phyloP scores from a whole-genome alignment of 2,797 vertebrate species.

The Hydrolagus colliei region DNA sequence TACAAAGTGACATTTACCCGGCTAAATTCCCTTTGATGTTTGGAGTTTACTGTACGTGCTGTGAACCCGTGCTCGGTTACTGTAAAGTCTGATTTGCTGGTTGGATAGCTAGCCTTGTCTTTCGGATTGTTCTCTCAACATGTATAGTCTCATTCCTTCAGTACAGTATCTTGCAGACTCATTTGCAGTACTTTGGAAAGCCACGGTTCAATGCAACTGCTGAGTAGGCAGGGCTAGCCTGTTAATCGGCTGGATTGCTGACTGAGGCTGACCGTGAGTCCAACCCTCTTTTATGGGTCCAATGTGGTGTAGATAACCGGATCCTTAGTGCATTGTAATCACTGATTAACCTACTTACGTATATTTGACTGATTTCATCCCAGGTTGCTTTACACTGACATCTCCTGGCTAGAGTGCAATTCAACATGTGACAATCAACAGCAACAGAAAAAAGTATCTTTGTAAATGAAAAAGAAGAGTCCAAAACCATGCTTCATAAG shows the following conservation, averaged over 20 bases:
- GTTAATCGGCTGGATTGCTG: constrained; percentile 21
- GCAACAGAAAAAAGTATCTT: no score
- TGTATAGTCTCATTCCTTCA: background rate
- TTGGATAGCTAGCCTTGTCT: background rate
- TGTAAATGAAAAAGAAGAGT: no score
- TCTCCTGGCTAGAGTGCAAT: background rate
- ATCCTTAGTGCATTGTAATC: background rate
- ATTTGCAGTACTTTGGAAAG: background rate
- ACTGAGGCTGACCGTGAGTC: background rate
- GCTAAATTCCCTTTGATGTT: background rate
- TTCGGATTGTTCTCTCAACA: background rate
- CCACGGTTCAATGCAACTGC: background rate
- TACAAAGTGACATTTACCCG: background rate
- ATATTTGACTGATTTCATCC: constrained; percentile 13
- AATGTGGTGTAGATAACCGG: constrained; percentile 11
- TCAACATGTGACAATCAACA: background rate
- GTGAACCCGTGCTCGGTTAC: background rate
- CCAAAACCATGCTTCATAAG: no score
- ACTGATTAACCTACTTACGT: constrained; percentile 23
- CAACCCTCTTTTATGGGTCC: background rate
- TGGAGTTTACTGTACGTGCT: background rate
- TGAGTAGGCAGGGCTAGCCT: background rate
- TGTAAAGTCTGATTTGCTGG: background rate
- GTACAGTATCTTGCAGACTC: background rate
- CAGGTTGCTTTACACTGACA: background rate